Percentiles rank a stretch among this genome's conserved stretches.
Conservation (phyloP, 2,888 invertebrate species). For the Ditylenchus weischeri region DNA sequence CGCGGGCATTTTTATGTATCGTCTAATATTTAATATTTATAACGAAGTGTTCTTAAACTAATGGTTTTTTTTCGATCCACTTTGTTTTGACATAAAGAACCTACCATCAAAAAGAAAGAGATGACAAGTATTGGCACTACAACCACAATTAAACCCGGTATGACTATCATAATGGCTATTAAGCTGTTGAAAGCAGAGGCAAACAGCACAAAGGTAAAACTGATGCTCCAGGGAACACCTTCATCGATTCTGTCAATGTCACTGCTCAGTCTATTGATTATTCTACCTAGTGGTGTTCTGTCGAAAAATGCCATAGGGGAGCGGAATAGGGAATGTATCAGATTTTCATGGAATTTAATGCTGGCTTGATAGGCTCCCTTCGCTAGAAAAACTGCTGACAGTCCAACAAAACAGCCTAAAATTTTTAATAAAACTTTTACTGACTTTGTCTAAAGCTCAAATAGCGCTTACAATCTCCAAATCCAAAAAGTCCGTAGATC, state of each 20-base stretch:
- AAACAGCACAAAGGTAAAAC: constrained; percentile 18
- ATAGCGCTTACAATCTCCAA: constrained; percentile 69
- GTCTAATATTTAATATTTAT: no score
- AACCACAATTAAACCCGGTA: constrained; percentile 46
- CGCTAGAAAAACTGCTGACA: constrained; percentile 21
- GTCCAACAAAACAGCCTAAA: constrained; percentile 16
- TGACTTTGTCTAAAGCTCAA: neutral
- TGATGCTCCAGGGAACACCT: constrained; percentile 19
- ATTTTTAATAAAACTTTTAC: constrained; percentile 58
- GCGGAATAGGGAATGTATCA: constrained; percentile 52
- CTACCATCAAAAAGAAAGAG: constrained; percentile 44
- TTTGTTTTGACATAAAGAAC: constrained; percentile 10
- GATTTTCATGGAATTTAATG: constrained; percentile 23
- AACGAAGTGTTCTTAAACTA: no score
- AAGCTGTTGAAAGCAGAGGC: constrained; percentile 25
- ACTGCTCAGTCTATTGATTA: constrained; percentile 60
- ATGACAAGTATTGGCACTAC: constrained; percentile 40
- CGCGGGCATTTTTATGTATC: no score
- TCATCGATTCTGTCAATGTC: constrained; percentile 30
- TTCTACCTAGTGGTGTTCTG: constrained; percentile 60
- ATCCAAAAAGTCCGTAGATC: constrained; percentile 19
- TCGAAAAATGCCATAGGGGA: constrained; percentile 60
- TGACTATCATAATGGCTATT: constrained; percentile 34
- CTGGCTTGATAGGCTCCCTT: constrained; percentile 27
- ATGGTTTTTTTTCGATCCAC: neutral